Evolutionary conservation across 2,797 vertebrate species (phyloP), one percentile per base, ranked within the genome.

Genomic region (Hirundo rustica): DNA sequence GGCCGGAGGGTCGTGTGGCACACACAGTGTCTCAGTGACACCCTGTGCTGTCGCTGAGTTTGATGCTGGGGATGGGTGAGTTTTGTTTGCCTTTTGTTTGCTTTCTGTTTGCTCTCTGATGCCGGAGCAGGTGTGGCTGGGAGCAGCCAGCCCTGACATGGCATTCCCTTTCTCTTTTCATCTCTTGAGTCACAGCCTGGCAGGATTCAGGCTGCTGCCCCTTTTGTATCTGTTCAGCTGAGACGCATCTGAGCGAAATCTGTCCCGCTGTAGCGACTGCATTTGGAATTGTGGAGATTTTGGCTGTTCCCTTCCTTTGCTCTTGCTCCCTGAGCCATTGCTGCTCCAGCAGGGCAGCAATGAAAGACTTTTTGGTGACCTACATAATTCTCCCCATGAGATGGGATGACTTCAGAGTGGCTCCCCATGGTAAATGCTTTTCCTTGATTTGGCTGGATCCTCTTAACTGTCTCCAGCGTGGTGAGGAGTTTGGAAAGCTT

Each of bases 81-180:
- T 45, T 65, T 42, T 58, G 36, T 89, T 86, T 88, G 88, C 74
- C 11, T 62, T 70, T 30, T 60, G 51, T 87, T 79, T 72, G 82
- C 34, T 32, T 75, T 55, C 21, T 76, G 60, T 85, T 89, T 89
- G 83, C 81, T 44, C 48, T 55, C 72, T 51, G 44, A 4, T 50
- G 86, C 48, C 80, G 9, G 27, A 42, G 85, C 70, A 94, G 95
- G 90, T 85, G 93, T 64, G 90, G 80, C 86, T 8, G 48, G 67
- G 75, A 92, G 84, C 86, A 84, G 88, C 54, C 83, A 42, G 44
- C 76, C 80, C 85, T 1, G 5, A 29, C 10, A 13, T 3, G 74
- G 36, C 48, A 30, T 62, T 72, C 47, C 55, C 1, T 74, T 68
- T 91, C 58, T 62, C 55, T 58, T 78, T 65, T 29, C 42, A 30